Evolutionary conservation across 2,797 vertebrate species (phyloP).

Genomic region (Mionectes olivaceus): DNA sequence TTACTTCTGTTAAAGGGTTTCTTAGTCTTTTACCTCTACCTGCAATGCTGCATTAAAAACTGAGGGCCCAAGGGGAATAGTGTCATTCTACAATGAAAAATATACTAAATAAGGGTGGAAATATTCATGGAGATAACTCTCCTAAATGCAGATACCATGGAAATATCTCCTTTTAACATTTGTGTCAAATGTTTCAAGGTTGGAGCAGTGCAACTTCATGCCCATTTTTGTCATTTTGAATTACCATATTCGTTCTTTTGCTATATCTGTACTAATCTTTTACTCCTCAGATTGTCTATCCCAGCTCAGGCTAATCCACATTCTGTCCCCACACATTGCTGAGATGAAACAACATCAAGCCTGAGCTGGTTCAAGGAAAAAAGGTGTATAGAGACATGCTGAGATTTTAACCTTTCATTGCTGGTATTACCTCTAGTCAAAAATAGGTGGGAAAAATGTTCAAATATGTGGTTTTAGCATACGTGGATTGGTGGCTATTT

Average conservation of each 20-base stretch:
- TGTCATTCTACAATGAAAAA: slow-evolving; percentile 63
- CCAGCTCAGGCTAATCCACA: not conserved
- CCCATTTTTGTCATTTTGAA: slow-evolving; percentile 47
- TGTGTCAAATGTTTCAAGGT: slow-evolving; percentile 70
- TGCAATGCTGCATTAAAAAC: slow-evolving; percentile 36
- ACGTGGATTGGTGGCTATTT: not conserved
- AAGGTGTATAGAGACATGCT: not conserved
- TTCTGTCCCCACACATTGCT: not conserved
- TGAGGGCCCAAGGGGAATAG: slow-evolving; percentile 48
- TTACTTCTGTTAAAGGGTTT: slow-evolving; percentile 34
- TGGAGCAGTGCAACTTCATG: slow-evolving; percentile 47
- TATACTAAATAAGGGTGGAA: slow-evolving; percentile 65
- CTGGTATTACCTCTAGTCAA: not conserved
- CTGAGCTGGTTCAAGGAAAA: not conserved
- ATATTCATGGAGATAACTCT: slow-evolving; percentile 59
- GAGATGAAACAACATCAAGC: not conserved
- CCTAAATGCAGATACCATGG: slow-evolving; percentile 68
- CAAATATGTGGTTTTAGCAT: not conserved
- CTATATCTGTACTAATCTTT: slow-evolving; percentile 4
- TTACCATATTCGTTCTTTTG: not conserved
- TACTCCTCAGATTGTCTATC: not conserved
- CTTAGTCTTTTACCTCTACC: slow-evolving; percentile 42
- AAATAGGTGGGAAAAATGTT: not conserved
- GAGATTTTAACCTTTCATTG: slow-evolving; percentile 15
- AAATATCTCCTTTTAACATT: slow-evolving; percentile 69